A percentile compares a stretch with the other conserved stretches of the same genome.
Conservation (phyloP, 2,888 invertebrate genomes). For the Tubiluchus corallicola region DNA sequence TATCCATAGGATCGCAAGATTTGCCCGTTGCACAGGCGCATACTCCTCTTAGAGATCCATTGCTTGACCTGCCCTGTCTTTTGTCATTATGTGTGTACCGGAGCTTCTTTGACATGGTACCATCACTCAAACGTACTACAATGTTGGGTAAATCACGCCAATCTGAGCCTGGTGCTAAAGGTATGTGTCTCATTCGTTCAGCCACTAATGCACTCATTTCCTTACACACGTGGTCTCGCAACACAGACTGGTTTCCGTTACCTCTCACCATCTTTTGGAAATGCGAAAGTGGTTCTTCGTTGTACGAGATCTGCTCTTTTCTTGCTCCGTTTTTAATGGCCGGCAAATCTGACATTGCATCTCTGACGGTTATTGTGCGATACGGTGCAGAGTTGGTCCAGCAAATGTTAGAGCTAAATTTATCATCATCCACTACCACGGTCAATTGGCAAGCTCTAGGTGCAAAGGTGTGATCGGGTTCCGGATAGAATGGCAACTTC, state of each 20-base stretch:
- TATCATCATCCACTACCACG: slow-evolving; percentile 40
- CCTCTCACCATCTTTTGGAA: slow-evolving; percentile 48
- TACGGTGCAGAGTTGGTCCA: slow-evolving; percentile 51
- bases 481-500: slow-evolving; percentile 51
- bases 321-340: slow-evolving; percentile 50
- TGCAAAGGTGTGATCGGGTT: slow-evolving; percentile 57
- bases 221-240: slow-evolving; percentile 61
- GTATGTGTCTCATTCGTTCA: slow-evolving; percentile 54
- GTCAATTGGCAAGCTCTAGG: slow-evolving; percentile 40
- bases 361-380: slow-evolving; percentile 54
- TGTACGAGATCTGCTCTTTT: slow-evolving; percentile 47
- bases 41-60: slow-evolving; percentile 45
- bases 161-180: slow-evolving; percentile 52
- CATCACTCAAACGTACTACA: slow-evolving; percentile 46
- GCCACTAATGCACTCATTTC: slow-evolving; percentile 60
- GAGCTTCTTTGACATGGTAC: slow-evolving; percentile 42
- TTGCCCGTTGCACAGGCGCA: slow-evolving; percentile 44
- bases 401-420: slow-evolving; percentile 24
- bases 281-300: slow-evolving; percentile 47
- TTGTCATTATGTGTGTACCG: slow-evolving; percentile 37
- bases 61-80: slow-evolving; percentile 34
- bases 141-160: slow-evolving; percentile 72
- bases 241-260: slow-evolving; percentile 36
- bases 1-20: slow-evolving; percentile 46
- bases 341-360: slow-evolving; percentile 64